phyloP scores from a whole-genome alignment of 2,113 vertebrate genomes.

The Silurus meridionalis region DNA sequence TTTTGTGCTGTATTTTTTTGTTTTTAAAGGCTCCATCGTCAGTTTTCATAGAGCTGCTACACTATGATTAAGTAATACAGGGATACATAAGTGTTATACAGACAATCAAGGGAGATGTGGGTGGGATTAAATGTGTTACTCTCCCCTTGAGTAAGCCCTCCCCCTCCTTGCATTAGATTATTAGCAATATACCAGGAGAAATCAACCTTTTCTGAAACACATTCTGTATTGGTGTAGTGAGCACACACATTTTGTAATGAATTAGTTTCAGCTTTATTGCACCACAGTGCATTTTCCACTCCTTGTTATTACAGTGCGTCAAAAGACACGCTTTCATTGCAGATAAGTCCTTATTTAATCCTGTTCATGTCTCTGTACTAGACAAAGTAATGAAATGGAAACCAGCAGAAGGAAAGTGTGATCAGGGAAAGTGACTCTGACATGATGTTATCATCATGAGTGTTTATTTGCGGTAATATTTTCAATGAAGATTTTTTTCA shows the following conservation, averaged over 20 bases:
- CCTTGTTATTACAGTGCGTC: slow-evolving; percentile 75
- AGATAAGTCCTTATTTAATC: slow-evolving; percentile 78
- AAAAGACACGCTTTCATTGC: slow-evolving; percentile 80
- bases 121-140: background rate
- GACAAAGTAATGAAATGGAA: slow-evolving; percentile 78
- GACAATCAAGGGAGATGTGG: background rate
- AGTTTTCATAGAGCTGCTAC: too few species aligned
- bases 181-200: background rate
- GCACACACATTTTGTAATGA: slow-evolving; percentile 65
- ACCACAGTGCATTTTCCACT: slow-evolving; percentile 76
- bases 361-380: slow-evolving; percentile 73
- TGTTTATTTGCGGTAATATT: slow-evolving; percentile 62
- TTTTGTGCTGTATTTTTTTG: background rate
- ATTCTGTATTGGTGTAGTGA: background rate
- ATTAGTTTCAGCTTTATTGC: slow-evolving; percentile 79
- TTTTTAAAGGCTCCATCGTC: too few species aligned
- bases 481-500: background rate
- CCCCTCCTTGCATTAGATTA: background rate
- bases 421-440: slow-evolving; percentile 78
- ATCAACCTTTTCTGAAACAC: background rate
- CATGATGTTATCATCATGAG: slow-evolving; percentile 73
- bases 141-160: background rate
- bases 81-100: background rate
- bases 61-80: background rate
- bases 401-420: slow-evolving; percentile 69